Conservation (phyloP, 2,113 vertebrate species). For the Cromileptes altivelis region DNA sequence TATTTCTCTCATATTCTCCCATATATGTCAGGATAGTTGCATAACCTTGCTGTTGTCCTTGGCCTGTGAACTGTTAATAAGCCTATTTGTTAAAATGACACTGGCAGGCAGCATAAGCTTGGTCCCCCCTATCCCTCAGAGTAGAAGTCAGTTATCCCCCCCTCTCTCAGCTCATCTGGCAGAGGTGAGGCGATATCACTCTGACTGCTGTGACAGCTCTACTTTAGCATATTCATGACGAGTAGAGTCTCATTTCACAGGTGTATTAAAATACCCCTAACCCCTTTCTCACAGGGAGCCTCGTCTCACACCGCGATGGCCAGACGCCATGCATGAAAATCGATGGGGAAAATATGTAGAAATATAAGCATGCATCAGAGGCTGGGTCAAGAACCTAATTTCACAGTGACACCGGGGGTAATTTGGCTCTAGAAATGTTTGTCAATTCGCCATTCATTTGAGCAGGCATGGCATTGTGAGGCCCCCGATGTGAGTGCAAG, state of each 20-base stretch:
- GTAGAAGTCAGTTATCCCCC: slow-evolving; percentile 71
- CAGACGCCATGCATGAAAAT: slow-evolving; percentile 96
- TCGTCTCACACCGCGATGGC: slow-evolving; percentile 89
- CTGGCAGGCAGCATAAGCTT: slow-evolving; percentile 81
- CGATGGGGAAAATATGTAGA: slow-evolving; percentile 95
- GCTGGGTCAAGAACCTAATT: slow-evolving; percentile 99
- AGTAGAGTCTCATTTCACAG: slow-evolving; percentile 94
- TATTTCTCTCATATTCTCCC: slow-evolving; percentile 72
- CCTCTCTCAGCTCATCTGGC: slow-evolving; percentile 72
- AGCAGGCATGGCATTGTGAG: slow-evolving; percentile 91
- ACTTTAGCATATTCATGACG: slow-evolving; percentile 98
- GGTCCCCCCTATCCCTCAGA: slow-evolving; percentile 69
- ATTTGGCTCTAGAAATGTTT: slow-evolving; percentile 99
- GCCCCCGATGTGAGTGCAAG: slow-evolving; percentile 89
- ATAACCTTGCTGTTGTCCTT: slow-evolving; percentile 80
- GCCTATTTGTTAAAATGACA: slow-evolving; percentile 86
- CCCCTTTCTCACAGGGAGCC: slow-evolving; percentile 91
- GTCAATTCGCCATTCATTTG: slow-evolving; percentile 98
- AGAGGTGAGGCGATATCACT: slow-evolving; percentile 89
- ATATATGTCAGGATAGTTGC: slow-evolving; percentile 67
- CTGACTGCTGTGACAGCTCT: slow-evolving; percentile 92
- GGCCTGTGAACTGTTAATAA: slow-evolving; percentile 85
- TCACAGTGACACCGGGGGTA: slow-evolving; percentile 97
- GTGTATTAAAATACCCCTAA: slow-evolving; percentile 97
- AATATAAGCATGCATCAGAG: slow-evolving; percentile 99